Base-by-base conservation (phyloP, 2,888 invertebrate genomes). In the Gymnocheta viridis region DNA sequence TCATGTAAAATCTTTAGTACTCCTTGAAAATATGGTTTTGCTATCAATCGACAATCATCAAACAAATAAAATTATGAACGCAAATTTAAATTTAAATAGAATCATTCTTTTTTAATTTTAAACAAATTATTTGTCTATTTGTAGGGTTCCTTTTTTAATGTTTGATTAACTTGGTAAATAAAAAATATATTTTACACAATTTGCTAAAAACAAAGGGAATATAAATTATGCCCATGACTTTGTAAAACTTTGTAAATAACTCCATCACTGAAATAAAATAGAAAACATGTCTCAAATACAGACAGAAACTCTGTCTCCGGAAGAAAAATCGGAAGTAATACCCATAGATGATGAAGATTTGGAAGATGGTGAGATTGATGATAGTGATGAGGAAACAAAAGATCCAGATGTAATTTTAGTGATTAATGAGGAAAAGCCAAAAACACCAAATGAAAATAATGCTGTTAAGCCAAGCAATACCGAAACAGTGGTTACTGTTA, bases 311-410 rank as follows among this genome's bases (percentile, higher is more conserved):
- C 17, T 60, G 51, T 14, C 44, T 7, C 51, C 51, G 47, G 17
- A 67, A 47, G 72, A 76, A 22, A 47, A 60, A 62, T 3, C 54
- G 27, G 81, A 69, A 54, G 24, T 69, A 7, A 82, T 64, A 64
- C 32, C 51, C 2, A 9, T 64, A 44, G 64, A 54, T 38, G 81
- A 79, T 56, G 94, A 95, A 89, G 96, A 97, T 90, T 93, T 97
- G 86, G 97, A 97, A 92, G 97, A 97, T 90, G 97, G 97, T 62
- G 97, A 97, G 92, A 96, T 97, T 87, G 96, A 96, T 87, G 93
- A 94, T 81, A 94, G 94, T 85, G 93, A 93, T 38, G 93, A 93
- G 87, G 89, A 89, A 44, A 24, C 69, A 17, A 49, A 74, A 47
- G 49, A 69, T 54, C 17, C 56, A 10, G 77, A 78, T 73, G 74